Conservation (phyloP, 2,888 invertebrate species). For the Nemotelus nigrinus region DNA sequence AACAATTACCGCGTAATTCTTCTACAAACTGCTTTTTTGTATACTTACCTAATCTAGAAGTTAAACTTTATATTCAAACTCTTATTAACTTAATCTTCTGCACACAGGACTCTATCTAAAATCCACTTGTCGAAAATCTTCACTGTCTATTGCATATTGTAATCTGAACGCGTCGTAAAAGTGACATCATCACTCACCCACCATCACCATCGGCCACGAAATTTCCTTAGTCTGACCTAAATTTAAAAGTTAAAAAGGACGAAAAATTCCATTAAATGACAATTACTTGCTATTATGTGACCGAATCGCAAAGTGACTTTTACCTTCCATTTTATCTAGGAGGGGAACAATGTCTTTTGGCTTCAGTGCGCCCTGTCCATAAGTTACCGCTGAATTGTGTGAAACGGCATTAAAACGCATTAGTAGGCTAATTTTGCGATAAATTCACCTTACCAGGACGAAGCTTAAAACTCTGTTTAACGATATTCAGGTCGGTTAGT, state of each 20-base stretch:
- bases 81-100: conserved; percentile 3
- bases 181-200: background rate
- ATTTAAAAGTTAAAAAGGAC: conserved; percentile 28
- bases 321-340: conserved; percentile 5
- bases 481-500: background rate
- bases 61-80: background rate
- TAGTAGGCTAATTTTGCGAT: conserved; percentile 40
- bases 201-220: background rate
- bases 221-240: conserved; percentile 17
- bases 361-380: background rate
- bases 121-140: background rate
- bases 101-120: conserved; percentile 21
- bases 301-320: conserved; percentile 23
- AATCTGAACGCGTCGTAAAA: background rate
- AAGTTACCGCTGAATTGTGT: background rate
- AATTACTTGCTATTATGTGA: conserved; percentile 31
- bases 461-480: conserved; percentile 29
- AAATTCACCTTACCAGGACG: conserved; percentile 37
- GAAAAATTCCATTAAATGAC: conserved; percentile 36
- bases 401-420: conserved; percentile 13
- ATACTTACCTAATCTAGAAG: background rate
- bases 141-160: background rate
- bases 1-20: no score
- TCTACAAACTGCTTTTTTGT: no score
- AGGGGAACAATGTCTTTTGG: background rate